These are phyloP conservation scores for Poeciliopsis prolifica DNA, from an alignment of 2,113 vertebrate genomes.

Conservation along the genomic window DNA sequence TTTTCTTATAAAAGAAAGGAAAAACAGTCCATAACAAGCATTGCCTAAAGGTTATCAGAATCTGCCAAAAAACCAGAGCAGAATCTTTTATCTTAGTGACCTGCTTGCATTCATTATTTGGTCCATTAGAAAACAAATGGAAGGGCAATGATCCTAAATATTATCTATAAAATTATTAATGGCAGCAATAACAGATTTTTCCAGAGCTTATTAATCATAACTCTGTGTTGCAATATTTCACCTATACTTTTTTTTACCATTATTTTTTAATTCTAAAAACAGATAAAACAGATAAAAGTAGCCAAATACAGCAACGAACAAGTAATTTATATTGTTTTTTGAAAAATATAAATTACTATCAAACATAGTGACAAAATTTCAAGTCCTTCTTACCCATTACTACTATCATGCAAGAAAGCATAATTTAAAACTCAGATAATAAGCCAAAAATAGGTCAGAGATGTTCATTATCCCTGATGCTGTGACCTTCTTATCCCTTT, in stretches of 20 bases:
- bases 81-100: slow-evolving; percentile 57
- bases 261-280: too few relatives aligned
- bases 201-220: slow-evolving; percentile 8
- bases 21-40: slow-evolving; percentile 43
- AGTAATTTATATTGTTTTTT: not conserved
- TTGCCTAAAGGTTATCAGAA: slow-evolving; percentile 35
- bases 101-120: slow-evolving; percentile 53
- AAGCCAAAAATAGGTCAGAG: not conserved
- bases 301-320: not conserved
- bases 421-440: not conserved
- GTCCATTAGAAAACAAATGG: slow-evolving; percentile 50
- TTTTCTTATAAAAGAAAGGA: slow-evolving; percentile 14
- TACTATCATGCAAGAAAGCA: not conserved
- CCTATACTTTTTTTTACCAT: not conserved
- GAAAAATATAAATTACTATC: not conserved
- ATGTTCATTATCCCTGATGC: slow-evolving; percentile 20
- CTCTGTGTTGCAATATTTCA: not conserved
- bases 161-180: slow-evolving; percentile 42
- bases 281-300: too few relatives aligned
- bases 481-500: slow-evolving; percentile 14
- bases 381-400: not conserved
- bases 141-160: slow-evolving; percentile 52
- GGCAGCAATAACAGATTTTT: slow-evolving; percentile 6
- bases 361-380: not conserved
- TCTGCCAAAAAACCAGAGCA: slow-evolving; percentile 45